Evolutionary conservation across 1,140 invertebrate genomes (phyloP), one percentile per base, ranked within the genome.

Genomic region (Pteromalus puparum): DNA sequence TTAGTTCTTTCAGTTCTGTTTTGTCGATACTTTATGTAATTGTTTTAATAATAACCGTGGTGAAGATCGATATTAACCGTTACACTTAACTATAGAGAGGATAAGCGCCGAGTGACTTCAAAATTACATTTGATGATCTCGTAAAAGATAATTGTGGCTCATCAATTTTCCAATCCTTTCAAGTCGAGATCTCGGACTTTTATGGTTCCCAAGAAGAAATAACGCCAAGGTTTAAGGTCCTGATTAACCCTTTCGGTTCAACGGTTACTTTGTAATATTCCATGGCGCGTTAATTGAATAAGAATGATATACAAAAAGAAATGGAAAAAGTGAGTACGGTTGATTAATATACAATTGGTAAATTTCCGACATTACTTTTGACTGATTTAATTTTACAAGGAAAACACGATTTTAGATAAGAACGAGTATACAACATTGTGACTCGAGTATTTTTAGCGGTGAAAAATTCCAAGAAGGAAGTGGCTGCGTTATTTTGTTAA

Each of bases 61-160:
- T 3, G 24, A 78, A 78, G 15, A 61, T 61, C 18, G 18, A 78
- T 78, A n/a, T 78, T 78, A 21, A 78, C 76, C 48, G 76, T 78
- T 77, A 78, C 28, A 21, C 4, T 65, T 28, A 34, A 78, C 21
- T 30, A 34, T 34, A 78, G 76, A 65, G n/a, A n/a, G 26, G 28
- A 78, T 78, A 28, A 78, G 15, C 61, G 30, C 30, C 30, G 65
- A 79, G 21, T 79, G 26, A 78, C 53, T 78, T 34, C 34, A 38
- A 79, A 79, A 79, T 79, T 79, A 67, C 28, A 79, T 79, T 79
- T 79, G 67, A 79, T 67, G 61, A 67, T 61, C 48, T 79, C 76
- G 21, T 79, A 67, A 79, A 79, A 24, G 53, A 67, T 79, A 65
- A 79, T 67, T 34, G 21, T 30, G 13, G n/a, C 76, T 79, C 76